A percentile compares a stretch with the other conserved stretches of the same genome.
phyloP scores from a whole-genome alignment of 1,140 invertebrate genomes.

The Galendromus occidentalis region DNA sequence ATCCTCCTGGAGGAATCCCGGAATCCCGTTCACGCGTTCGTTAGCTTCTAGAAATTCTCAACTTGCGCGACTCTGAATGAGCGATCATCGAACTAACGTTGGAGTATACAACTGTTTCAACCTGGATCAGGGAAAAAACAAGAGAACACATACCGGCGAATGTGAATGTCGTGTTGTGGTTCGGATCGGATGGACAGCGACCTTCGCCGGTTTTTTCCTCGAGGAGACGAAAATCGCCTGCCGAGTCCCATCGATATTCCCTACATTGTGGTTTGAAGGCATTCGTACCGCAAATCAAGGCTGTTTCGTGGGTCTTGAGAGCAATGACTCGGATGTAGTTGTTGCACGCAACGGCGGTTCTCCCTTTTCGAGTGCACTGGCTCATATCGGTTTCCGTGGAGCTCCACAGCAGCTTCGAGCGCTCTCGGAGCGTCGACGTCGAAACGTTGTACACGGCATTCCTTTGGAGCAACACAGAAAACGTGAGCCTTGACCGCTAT shows the following conservation, averaged over 20 bases:
- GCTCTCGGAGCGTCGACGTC: not conserved
- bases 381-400: conserved; percentile 57
- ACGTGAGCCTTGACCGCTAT: not conserved
- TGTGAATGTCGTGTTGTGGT: conserved; percentile 72
- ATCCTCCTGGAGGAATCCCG: not conserved
- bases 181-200: conserved; percentile 72
- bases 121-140: not conserved
- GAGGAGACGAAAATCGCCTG: conserved; percentile 19
- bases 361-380: conserved; percentile 67
- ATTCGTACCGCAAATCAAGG: conserved; percentile 77
- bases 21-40: too few species aligned
- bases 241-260: conserved; percentile 35
- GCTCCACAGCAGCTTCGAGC: conserved; percentile 46
- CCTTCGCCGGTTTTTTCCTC: conserved; percentile 59
- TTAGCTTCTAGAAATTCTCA: too few species aligned
- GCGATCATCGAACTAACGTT: too few species aligned
- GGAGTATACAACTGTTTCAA: too few species aligned
- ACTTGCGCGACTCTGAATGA: too few species aligned
- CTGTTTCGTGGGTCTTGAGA: conserved; percentile 39
- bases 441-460: conserved; percentile 6
- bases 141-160: conserved; percentile 30
- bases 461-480: conserved; percentile 36
- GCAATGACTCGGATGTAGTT: conserved; percentile 82
- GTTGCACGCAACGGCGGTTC: conserved; percentile 62
- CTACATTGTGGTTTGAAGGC: conserved; percentile 78